Percentiles rank a stretch among this genome's conserved stretches.
These are phyloP conservation scores for Athripsodes cinereus DNA, from an alignment of 2,888 invertebrate genomes.

Conservation along the genomic window DNA sequence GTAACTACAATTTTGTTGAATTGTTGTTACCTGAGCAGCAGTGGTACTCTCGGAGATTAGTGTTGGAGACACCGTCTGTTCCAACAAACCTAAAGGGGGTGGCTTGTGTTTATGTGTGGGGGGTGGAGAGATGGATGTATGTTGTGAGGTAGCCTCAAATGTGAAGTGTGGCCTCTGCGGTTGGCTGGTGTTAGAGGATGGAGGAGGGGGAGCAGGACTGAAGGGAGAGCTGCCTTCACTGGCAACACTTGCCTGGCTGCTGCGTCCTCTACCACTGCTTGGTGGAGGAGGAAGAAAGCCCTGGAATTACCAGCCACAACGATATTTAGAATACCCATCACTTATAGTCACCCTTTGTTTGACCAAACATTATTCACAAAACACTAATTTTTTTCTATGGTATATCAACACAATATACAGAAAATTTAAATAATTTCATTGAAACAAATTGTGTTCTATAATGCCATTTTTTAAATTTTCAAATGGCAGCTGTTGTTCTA, in stretches of 20 bases:
- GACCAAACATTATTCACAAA: too few species aligned
- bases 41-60: neutral
- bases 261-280: constrained; percentile 37
- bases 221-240: constrained; percentile 25
- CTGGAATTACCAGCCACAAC: constrained; percentile 31
- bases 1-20: neutral
- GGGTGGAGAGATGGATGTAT: constrained; percentile 14
- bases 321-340: too few species aligned
- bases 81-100: neutral
- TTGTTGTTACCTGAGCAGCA: constrained; percentile 1
- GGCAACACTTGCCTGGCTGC: constrained; percentile 35
- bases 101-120: constrained; percentile 13
- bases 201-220: constrained; percentile 28
- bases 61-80: neutral
- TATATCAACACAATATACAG: too few species aligned
- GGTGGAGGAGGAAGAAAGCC: constrained; percentile 47
- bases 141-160: constrained; percentile 20
- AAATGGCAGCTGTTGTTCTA: too few species aligned
- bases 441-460: too few species aligned
- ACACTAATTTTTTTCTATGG: too few species aligned
- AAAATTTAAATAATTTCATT: too few species aligned
- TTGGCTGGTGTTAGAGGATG: constrained; percentile 19
- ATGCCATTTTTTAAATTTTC: too few species aligned
- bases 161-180: constrained; percentile 19
- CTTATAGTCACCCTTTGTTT: too few species aligned